phyloP scores from a whole-genome alignment of 1,140 invertebrate species.

The Drosophila melanica region DNA sequence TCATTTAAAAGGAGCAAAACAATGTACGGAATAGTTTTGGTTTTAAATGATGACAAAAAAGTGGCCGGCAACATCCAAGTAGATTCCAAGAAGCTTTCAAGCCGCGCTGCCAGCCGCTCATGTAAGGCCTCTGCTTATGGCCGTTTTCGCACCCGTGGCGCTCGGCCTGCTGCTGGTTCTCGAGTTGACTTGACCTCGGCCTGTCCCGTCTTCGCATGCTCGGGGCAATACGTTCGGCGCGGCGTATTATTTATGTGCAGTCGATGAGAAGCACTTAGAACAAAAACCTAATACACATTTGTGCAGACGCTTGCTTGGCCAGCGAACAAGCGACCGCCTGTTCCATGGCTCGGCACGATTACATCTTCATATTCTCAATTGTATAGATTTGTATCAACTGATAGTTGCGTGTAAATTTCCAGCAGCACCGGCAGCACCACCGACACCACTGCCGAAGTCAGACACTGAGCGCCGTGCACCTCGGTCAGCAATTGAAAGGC shows the following conservation, averaged over 20 bases:
- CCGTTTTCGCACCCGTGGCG: constrained; percentile 71
- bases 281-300: not conserved
- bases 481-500: constrained; percentile 73
- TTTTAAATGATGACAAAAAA: constrained; percentile 32
- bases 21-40: constrained; percentile 49
- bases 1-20: constrained; percentile 67
- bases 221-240: constrained; percentile 7
- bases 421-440: not conserved
- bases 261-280: constrained; percentile 51
- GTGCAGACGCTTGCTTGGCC: not conserved
- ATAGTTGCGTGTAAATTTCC: constrained; percentile 58
- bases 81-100: constrained; percentile 35
- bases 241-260: constrained; percentile 77
- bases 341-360: constrained; percentile 43
- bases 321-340: not conserved
- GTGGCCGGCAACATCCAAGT: constrained; percentile 39
- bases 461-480: constrained; percentile 26
- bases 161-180: constrained; percentile 38
- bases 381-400: constrained; percentile 78
- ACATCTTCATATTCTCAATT: constrained; percentile 64
- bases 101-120: not conserved
- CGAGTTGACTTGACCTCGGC: constrained; percentile 69
- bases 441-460: not conserved
- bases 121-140: constrained; percentile 32
- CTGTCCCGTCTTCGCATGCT: constrained; percentile 59